Evolutionary conservation across 2,888 invertebrate genomes (phyloP).

Genomic region (Oscheius sp.): DNA sequence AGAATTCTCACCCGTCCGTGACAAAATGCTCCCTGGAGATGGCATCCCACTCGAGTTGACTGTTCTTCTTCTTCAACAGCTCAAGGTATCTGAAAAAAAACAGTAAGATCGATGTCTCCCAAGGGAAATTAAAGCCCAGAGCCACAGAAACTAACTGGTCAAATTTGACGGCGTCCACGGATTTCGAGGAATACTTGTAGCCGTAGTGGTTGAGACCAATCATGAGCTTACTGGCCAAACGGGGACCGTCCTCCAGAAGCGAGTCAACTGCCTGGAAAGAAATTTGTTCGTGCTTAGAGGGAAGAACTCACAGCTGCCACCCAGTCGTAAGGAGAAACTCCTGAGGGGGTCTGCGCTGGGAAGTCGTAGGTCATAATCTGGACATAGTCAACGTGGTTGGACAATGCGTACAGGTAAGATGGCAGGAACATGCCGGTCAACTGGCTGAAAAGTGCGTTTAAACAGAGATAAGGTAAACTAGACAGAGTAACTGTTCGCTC

Average conservation of each 20-base stretch:
- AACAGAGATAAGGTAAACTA: too few species aligned
- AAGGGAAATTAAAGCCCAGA: conserved; percentile 34
- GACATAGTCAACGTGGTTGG: conserved; percentile 59
- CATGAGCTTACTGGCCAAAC: conserved; percentile 45
- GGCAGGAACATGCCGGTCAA: conserved; percentile 49
- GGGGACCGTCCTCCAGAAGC: conserved; percentile 11
- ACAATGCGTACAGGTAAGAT: conserved; percentile 45
- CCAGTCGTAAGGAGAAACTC: conserved; percentile 65
- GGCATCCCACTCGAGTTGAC: conserved; percentile 57
- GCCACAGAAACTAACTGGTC: conserved; percentile 35
- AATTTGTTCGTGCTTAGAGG: neutral
- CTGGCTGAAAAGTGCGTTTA: conserved; percentile 30
- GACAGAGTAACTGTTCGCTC: too few species aligned
- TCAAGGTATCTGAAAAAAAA: conserved; percentile 57
- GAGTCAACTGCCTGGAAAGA: conserved; percentile 20
- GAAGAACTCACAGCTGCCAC: conserved; percentile 41
- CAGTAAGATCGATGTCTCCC: conserved; percentile 1
- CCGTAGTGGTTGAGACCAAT: conserved; percentile 68
- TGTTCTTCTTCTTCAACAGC: conserved; percentile 42
- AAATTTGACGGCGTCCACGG: conserved; percentile 48
- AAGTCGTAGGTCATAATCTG: conserved; percentile 71
- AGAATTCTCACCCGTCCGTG: conserved; percentile 37
- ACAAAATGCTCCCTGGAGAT: conserved; percentile 60
- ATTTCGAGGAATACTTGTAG: conserved; percentile 45
- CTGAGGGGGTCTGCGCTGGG: conserved; percentile 47